Evolutionary conservation across 2,113 vertebrate species (phyloP).

Genomic region (Datnioides undecimradiatus): DNA sequence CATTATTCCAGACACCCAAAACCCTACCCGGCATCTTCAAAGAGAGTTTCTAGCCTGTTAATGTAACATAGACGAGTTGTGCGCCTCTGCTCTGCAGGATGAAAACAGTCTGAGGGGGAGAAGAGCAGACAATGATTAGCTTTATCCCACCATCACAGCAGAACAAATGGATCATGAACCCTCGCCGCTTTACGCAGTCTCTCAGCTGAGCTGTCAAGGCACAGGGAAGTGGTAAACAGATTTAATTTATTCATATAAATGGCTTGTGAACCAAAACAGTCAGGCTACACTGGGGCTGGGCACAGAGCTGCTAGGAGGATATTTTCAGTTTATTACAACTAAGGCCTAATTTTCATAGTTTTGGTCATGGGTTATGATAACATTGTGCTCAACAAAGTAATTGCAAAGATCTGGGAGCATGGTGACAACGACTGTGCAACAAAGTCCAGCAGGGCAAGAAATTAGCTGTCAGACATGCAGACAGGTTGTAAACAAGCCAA

Average conservation of each 20-base stretch:
- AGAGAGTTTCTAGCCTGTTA: slow-evolving; percentile 48
- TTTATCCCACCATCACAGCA: slow-evolving; percentile 77
- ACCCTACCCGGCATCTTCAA: slow-evolving; percentile 49
- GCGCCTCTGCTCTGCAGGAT: slow-evolving; percentile 62
- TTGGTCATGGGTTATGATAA: slow-evolving; percentile 14
- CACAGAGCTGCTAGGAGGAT: slow-evolving; percentile 9
- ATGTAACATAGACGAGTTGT: slow-evolving; percentile 53
- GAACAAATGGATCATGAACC: slow-evolving; percentile 74
- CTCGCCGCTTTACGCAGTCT: slow-evolving; percentile 61
- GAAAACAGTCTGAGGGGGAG: slow-evolving; percentile 60
- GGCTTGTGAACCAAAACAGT: slow-evolving; percentile 69
- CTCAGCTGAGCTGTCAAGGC: slow-evolving; percentile 68
- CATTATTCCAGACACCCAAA: slow-evolving; percentile 54
- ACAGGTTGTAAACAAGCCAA: not conserved
- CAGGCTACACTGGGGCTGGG: slow-evolving; percentile 42
- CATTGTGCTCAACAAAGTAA: slow-evolving; percentile 5
- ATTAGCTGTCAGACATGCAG: not conserved
- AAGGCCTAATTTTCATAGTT: not conserved
- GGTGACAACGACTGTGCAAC: not conserved
- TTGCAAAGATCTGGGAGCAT: not conserved
- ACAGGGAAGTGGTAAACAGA: slow-evolving; percentile 67
- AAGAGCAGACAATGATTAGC: slow-evolving; percentile 75
- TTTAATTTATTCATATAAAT: slow-evolving; percentile 76
- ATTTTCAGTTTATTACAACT: slow-evolving; percentile 19
- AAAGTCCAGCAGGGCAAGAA: not conserved